A percentile compares a stretch with the other conserved stretches of the same genome.
Conservation (phyloP, 2,113 vertebrate genomes). For the Furnarius figulus region DNA sequence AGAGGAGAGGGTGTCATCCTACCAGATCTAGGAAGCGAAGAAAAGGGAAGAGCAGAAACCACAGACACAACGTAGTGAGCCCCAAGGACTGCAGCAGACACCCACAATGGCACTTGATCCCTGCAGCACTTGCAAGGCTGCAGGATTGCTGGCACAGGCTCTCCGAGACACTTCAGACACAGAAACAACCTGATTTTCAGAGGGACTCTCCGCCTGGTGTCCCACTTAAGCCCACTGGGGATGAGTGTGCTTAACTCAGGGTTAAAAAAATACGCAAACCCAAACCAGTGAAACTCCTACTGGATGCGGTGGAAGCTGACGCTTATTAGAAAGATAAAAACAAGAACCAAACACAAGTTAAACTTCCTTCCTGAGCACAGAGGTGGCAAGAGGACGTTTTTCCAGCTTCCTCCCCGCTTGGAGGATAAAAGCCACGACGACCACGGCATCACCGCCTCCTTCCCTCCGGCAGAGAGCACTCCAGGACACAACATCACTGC, state of each 20-base stretch:
- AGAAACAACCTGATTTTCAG: background rate
- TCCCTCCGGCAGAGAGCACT: constrained; percentile 67
- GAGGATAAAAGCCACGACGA: background rate
- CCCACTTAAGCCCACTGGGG: background rate
- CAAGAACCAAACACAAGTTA: background rate
- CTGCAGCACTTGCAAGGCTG: background rate
- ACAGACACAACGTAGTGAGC: accelerated
- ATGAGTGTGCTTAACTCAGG: background rate
- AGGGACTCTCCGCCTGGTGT: background rate
- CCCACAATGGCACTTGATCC: background rate
- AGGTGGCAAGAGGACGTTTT: background rate
- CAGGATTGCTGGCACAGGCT: background rate
- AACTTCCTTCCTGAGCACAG: background rate
- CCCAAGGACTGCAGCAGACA: background rate
- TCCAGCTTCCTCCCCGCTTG: background rate
- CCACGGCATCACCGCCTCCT: background rate
- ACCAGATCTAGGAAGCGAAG: background rate
- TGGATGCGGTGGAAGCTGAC: background rate
- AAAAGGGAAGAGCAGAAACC: background rate
- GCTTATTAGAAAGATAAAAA: accelerated
- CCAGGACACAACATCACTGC: background rate
- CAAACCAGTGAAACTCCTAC: background rate
- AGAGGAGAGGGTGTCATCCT: background rate
- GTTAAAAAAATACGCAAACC: background rate
- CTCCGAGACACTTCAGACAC: background rate